Evolutionary conservation across 2,888 invertebrate species (phyloP).

Genomic region (Orchesellides sinensis): DNA sequence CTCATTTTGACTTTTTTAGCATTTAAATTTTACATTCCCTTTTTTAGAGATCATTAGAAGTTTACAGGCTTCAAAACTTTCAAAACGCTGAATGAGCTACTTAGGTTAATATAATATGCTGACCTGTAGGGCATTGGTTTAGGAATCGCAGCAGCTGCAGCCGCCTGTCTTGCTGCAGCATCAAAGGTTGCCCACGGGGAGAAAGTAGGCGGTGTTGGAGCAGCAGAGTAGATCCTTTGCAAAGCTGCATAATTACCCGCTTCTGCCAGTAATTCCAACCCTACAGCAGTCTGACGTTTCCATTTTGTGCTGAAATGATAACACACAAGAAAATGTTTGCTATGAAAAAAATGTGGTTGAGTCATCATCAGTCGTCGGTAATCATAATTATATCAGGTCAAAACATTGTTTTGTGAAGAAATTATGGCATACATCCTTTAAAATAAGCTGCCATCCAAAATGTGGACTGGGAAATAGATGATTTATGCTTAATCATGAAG

Average conservation of each 20-base stretch:
- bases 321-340: neutral
- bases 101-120: neutral
- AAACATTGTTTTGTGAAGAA: neutral
- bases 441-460: neutral
- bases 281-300: constrained; percentile 99
- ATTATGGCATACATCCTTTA: neutral
- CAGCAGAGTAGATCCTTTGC: constrained; percentile 92
- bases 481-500: neutral
- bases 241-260: constrained; percentile 99
- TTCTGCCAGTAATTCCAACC: constrained; percentile 96
- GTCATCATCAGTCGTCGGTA: constrained; percentile 14
- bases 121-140: constrained; percentile 90
- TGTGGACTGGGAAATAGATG: no score
- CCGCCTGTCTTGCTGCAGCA: constrained; percentile 84
- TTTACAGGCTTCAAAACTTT: no score
- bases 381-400: constrained; percentile 5
- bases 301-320: constrained; percentile 92
- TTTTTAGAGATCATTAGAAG: no score
- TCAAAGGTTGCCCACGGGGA: constrained; percentile 79
- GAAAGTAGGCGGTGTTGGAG: constrained; percentile 79
- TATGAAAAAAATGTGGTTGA: neutral
- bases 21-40: neutral
- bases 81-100: no score
- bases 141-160: constrained; percentile 82
- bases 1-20: neutral